Conservation (phyloP, 2,797 vertebrate genomes). For the Gallinago solitaria region DNA sequence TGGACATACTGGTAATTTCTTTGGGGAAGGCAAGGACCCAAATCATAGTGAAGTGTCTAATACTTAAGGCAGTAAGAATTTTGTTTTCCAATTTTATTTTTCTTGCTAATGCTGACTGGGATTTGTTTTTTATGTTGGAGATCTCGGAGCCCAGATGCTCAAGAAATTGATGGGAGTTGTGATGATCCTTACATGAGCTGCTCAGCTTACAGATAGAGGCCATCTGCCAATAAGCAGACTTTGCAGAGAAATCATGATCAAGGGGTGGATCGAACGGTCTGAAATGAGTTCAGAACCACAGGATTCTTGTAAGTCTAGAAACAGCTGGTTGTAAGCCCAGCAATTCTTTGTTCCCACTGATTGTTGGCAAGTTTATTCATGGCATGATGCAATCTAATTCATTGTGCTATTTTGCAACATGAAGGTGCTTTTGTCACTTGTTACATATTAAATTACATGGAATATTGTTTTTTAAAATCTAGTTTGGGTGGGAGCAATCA, state of each 20-base stretch:
- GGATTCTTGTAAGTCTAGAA: constrained; percentile 1
- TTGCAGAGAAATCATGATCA: not conserved
- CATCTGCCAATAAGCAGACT: not conserved
- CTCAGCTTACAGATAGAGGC: not conserved
- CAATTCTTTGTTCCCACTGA: not conserved
- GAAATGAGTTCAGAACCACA: not conserved
- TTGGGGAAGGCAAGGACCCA: not conserved
- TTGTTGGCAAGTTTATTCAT: not conserved
- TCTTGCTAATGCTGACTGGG: not conserved
- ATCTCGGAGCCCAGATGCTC: not conserved
- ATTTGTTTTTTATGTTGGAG: not conserved
- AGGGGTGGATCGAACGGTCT: rapidly evolving
- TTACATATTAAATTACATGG: not conserved
- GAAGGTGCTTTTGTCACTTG: not conserved
- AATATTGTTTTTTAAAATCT: not conserved
- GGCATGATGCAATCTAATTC: not conserved
- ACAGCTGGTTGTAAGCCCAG: not conserved
- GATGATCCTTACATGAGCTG: not conserved
- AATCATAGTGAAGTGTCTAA: not conserved
- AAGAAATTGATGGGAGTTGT: not conserved
- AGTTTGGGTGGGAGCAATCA: not conserved
- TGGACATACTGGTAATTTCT: not conserved
- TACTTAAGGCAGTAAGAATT: not conserved
- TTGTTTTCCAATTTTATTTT: not conserved
- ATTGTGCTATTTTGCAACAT: not conserved